A percentile compares a stretch with the other conserved stretches of the same genome.
Evolutionary conservation across 2,113 vertebrate species (phyloP).

Genomic region (Cygnus atratus): DNA sequence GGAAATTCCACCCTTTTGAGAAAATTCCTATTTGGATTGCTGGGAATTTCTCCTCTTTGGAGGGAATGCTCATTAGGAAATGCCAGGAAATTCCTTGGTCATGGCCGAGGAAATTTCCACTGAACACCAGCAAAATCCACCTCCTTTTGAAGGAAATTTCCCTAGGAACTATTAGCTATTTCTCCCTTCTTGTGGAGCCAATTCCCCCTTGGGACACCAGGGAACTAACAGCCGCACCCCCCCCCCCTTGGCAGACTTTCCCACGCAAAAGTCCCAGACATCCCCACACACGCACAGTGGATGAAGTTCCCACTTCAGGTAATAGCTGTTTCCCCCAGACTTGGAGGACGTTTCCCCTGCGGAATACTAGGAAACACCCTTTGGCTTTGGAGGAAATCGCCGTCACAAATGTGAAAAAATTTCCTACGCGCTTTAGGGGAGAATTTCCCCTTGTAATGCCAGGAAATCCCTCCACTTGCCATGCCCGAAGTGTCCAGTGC

Average conservation of each 20-base stretch:
- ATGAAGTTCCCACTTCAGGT: neutral
- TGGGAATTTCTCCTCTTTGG: neutral
- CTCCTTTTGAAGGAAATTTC: neutral
- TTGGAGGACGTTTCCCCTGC: neutral
- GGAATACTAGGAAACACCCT: neutral
- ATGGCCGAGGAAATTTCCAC: neutral
- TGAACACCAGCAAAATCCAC: neutral
- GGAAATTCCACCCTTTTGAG: neutral
- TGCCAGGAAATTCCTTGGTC: neutral
- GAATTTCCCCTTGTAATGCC: neutral
- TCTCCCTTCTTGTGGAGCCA: neutral
- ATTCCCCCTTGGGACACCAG: neutral
- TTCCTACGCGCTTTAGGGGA: neutral
- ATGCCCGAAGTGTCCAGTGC: neutral
- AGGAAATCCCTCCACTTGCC: neutral
- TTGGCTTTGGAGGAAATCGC: neutral
- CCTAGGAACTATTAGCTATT: neutral
- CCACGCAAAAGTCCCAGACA: neutral
- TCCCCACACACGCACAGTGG: neutral
- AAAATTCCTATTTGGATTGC: neutral
- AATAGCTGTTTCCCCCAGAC: neutral
- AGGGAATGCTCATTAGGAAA: neutral
- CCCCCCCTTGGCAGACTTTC: neutral
- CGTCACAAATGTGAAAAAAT: neutral
- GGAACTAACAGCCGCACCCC: neutral